Evolutionary conservation across 2,113 vertebrate genomes (phyloP).

Genomic region (Talpa occidentalis): DNA sequence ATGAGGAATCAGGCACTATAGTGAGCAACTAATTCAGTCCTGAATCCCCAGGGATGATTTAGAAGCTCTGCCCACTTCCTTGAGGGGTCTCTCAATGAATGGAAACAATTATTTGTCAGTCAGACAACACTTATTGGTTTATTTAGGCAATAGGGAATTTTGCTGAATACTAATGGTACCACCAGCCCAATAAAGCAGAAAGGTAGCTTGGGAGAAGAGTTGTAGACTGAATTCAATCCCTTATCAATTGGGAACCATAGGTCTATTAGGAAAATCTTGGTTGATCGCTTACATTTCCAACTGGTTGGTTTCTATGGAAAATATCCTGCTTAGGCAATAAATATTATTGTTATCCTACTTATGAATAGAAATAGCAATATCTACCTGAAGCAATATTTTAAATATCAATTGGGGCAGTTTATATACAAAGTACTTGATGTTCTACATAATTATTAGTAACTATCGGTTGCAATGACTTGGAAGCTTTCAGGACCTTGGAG

Average conservation of each 20-base stretch:
- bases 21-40: slow-evolving; percentile 9
- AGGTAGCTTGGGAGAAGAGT: slow-evolving; percentile 5
- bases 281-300: slow-evolving; percentile 15
- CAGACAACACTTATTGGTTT: neutral
- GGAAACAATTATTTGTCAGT: slow-evolving; percentile 3
- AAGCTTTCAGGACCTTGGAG: slow-evolving; percentile 19
- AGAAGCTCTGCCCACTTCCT: neutral
- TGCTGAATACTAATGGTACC: neutral
- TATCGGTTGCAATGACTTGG: slow-evolving; percentile 4
- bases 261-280: neutral
- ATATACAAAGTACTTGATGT: slow-evolving; percentile 35
- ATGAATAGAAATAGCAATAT: slow-evolving; percentile 22
- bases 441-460: slow-evolving; percentile 62
- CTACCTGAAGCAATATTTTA: neutral
- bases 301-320: neutral
- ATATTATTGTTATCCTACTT: slow-evolving; percentile 15
- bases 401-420: slow-evolving; percentile 27
- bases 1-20: neutral
- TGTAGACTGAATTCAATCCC: neutral
- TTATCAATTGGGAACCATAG: neutral
- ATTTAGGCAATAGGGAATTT: neutral
- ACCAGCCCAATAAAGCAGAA: neutral
- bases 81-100: neutral
- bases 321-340: neutral
- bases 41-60: slow-evolving; percentile 3